phyloP scores from a whole-genome alignment of 2,797 vertebrate species.

The Galagoides demidoff region DNA sequence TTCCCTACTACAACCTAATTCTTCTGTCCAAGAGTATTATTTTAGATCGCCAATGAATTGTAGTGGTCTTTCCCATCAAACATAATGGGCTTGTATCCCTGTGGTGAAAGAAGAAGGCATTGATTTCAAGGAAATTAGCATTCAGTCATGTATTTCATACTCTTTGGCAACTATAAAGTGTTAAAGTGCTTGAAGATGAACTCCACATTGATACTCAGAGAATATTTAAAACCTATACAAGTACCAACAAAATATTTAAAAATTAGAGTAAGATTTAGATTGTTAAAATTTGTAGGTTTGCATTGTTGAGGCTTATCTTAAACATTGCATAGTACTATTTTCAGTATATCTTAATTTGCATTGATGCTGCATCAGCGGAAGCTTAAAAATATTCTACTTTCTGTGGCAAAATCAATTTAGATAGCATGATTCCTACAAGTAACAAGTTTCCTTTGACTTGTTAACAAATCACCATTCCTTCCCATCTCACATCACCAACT shows the following conservation, averaged over 20 bases:
- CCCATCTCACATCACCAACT: neutral
- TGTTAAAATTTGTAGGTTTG: conserved; percentile 73
- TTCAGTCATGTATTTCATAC: neutral
- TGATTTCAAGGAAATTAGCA: neutral
- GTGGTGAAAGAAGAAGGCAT: neutral
- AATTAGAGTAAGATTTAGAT: conserved; percentile 35
- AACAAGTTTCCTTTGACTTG: conserved; percentile 3
- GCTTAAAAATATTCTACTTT: conserved; percentile 51
- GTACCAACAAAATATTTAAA: conserved; percentile 28
- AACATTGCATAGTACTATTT: conserved; percentile 91
- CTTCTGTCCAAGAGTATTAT: conserved; percentile 9
- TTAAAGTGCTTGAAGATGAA: conserved; percentile 71
- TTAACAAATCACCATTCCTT: neutral
- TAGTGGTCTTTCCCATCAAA: conserved; percentile 37
- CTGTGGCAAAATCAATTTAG: conserved; percentile 38
- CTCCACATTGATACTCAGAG: neutral
- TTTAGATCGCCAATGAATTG: conserved; percentile 3
- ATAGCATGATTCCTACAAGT: conserved; percentile 27
- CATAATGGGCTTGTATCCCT: neutral
- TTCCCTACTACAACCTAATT: neutral
- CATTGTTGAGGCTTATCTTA: conserved; percentile 86
- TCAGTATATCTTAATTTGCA: conserved; percentile 84
- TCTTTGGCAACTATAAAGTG: conserved; percentile 67
- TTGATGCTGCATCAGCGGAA: conserved; percentile 79
- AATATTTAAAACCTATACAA: conserved; percentile 13